These are phyloP conservation scores for Galeruca laticollis DNA, from an alignment of 2,888 invertebrate species.

Conservation along the genomic window DNA sequence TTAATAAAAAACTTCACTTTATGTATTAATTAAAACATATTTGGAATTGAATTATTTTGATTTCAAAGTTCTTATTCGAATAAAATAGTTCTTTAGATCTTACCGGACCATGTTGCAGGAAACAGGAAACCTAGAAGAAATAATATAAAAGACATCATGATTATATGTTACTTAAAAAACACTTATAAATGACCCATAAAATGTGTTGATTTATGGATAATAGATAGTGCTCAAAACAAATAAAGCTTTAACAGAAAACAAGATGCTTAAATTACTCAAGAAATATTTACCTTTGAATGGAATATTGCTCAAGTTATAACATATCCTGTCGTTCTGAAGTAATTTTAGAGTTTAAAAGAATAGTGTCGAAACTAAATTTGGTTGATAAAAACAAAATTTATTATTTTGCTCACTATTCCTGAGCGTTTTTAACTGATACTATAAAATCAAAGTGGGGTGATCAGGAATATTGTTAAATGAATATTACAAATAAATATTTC, in stretches of 20 bases:
- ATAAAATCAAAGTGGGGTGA: too few species aligned
- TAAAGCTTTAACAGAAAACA: neutral
- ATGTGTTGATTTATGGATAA: neutral
- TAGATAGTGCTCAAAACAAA: neutral
- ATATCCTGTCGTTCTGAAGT: too few species aligned
- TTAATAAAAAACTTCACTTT: too few species aligned
- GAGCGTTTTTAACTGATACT: too few species aligned
- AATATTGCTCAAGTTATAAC: too few species aligned
- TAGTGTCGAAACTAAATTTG: too few species aligned
- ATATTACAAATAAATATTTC: too few species aligned
- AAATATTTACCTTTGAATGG: neutral
- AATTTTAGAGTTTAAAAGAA: too few species aligned
- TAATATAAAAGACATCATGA: neutral
- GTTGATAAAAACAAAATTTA: too few species aligned
- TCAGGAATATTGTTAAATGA: too few species aligned
- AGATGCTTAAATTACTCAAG: neutral
- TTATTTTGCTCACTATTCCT: too few species aligned
- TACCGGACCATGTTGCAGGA: constrained; percentile 8
- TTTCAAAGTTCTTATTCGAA: neutral
- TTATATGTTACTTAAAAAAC: neutral
- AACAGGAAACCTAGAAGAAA: constrained; percentile 10
- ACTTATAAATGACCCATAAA: neutral
- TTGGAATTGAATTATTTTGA: neutral
- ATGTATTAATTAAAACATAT: too few species aligned
- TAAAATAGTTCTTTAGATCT: neutral